Percentiles rank a stretch among this genome's conserved stretches.
Evolutionary conservation across 1,140 invertebrate species (phyloP).

Genomic region (Antheraea mylitta): DNA sequence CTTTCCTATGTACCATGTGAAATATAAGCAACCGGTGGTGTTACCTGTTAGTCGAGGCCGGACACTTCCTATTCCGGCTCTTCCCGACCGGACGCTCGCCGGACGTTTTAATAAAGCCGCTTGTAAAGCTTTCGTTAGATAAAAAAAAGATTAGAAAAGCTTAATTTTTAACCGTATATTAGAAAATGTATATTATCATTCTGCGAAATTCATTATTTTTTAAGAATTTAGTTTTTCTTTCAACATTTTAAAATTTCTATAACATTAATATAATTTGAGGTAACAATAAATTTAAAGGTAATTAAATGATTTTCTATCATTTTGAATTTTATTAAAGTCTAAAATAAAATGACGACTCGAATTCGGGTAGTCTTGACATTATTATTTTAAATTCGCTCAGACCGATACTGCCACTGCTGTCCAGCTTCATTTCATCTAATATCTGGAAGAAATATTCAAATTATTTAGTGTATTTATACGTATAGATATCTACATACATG

Average conservation of each 20-base stretch:
- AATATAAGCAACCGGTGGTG: slow-evolving; percentile 79
- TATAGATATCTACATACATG: too few species aligned
- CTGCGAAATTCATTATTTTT: too few species aligned
- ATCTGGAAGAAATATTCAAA: slow-evolving; percentile 71
- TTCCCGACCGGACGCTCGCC: slow-evolving; percentile 76
- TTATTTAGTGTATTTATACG: background rate
- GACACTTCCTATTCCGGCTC: slow-evolving; percentile 64
- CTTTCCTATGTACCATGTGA: slow-evolving; percentile 76
- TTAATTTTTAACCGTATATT: too few species aligned
- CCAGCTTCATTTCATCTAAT: slow-evolving; percentile 79
- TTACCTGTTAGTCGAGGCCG: slow-evolving; percentile 73
- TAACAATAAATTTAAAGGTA: too few species aligned
- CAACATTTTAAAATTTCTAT: too few species aligned
- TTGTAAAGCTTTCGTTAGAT: slow-evolving; percentile 59
- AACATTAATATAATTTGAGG: too few species aligned
- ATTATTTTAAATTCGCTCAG: slow-evolving; percentile 79
- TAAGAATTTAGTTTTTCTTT: too few species aligned
- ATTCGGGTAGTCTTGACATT: slow-evolving; percentile 80
- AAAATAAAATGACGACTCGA: slow-evolving; percentile 80
- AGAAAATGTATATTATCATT: too few species aligned
- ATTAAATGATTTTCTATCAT: too few species aligned
- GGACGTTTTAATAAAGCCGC: slow-evolving; percentile 67
- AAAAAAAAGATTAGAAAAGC: slow-evolving; percentile 14
- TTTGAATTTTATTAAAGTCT: slow-evolving; percentile 44
- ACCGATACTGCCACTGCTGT: slow-evolving; percentile 75